Percentiles rank a stretch among this genome's conserved stretches.
Conservation (phyloP, 2,113 vertebrate species). For the Platichthys stellatus region DNA sequence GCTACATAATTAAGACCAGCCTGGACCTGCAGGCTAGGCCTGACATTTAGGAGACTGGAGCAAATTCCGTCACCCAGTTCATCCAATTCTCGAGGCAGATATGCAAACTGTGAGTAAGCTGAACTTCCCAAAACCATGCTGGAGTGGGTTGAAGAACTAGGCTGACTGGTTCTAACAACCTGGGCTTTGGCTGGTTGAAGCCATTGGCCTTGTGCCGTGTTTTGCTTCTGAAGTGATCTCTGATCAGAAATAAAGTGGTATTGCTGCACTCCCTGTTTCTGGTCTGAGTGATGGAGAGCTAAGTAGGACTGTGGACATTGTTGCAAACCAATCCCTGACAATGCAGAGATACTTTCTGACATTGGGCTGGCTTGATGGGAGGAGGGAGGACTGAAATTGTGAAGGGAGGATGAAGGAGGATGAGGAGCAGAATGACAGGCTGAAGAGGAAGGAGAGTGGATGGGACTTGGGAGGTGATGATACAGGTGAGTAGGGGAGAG, state of each 20-base stretch:
- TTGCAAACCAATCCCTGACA: constrained; percentile 70
- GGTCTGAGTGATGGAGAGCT: constrained; percentile 86
- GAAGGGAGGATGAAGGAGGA: constrained; percentile 83
- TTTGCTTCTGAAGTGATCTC: constrained; percentile 85
- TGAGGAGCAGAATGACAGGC: constrained; percentile 83
- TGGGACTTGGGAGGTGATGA: constrained; percentile 86
- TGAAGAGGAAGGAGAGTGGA: constrained; percentile 86
- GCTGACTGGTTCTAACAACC: constrained; percentile 90
- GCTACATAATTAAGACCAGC: constrained; percentile 83
- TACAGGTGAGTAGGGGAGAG: constrained; percentile 86
- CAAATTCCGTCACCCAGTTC: constrained; percentile 80
- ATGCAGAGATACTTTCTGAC: constrained; percentile 77
- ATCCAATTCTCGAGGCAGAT: constrained; percentile 89
- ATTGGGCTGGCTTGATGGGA: constrained; percentile 89
- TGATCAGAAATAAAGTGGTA: constrained; percentile 84
- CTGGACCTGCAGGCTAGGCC: constrained; percentile 87
- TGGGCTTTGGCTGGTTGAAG: constrained; percentile 92
- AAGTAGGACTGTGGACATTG: constrained; percentile 86
- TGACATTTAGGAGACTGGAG: constrained; percentile 83
- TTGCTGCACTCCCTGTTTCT: constrained; percentile 79
- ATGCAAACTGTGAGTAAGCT: constrained; percentile 89
- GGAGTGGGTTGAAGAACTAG: constrained; percentile 71
- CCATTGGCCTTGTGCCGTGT: constrained; percentile 84
- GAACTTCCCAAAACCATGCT: constrained; percentile 77
- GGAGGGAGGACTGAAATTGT: constrained; percentile 88